Base-by-base conservation (phyloP, 2,888 invertebrate species). In the Coelopa pilipes region DNA sequence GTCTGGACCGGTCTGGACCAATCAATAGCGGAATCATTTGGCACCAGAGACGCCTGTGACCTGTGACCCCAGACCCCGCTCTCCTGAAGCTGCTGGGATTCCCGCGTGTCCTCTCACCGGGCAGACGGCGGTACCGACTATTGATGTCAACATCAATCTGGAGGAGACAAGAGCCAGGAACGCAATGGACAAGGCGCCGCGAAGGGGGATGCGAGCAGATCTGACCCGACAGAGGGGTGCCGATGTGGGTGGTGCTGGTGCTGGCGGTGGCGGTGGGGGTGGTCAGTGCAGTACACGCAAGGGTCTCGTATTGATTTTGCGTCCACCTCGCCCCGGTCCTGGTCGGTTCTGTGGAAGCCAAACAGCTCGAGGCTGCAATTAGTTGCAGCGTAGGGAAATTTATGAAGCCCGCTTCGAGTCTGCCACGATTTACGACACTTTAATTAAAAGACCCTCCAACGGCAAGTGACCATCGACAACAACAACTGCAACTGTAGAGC, bases 31-130 rank as follows among this genome's bases (percentile, higher is more conserved):
- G 9, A 50, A 11, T 62, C 1, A 21, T 21, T 46, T 57, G 11
- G 1, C 7, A 12, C 15, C 7, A 21, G 1, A 60, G 19, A 24
- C 4, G 1, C 1, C 21, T 60, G 7, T 60, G 15, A 60, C 15
- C 5, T 21, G n/a, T n/a, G n/a, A n/a, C n/a, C 19, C 19, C 55
- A 11, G 17, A 10, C 1, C 11, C 19, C 1, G 2, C 19, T 13
- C 7, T 59, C 7, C 93, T 98, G 89, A 92, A 98, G 71, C 92
- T 95, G 0, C 89, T 99, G 19, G 97, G 97, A 1, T 99, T 96
- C 88, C 95, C 95, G 0, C 91, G 94, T 15, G 89, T 94, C 45
- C 94, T 99, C 79, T 98, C 98, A 0, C 89, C 98, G 88, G 97
- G 87, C 59, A 81, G 80, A 53, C 81, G 81, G 7, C 83, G 79